Evolutionary conservation across 2,113 vertebrate species (phyloP).

Genomic region (Cygnus buccinator): DNA sequence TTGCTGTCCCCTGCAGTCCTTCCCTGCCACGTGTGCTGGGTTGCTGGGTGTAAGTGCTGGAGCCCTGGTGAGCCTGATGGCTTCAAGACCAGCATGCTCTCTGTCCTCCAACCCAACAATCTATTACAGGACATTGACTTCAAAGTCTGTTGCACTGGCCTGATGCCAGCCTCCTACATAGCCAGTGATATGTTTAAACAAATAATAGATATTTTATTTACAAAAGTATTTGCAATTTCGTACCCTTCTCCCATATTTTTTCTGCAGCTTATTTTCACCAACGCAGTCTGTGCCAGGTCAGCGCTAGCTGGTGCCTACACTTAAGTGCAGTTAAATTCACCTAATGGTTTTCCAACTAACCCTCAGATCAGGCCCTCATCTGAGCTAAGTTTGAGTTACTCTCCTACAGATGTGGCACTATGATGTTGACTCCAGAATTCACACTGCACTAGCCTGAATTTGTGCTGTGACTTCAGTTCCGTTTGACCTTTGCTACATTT

Average conservation of each 20-base stretch:
- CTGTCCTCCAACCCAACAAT: not conserved
- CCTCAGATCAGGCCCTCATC: not conserved
- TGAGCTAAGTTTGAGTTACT: not conserved
- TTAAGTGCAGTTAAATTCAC: not conserved
- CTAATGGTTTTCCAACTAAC: not conserved
- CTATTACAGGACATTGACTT: not conserved
- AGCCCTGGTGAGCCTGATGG: not conserved
- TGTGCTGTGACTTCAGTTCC: not conserved
- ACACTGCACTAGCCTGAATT: not conserved
- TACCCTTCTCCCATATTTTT: not conserved
- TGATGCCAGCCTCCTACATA: not conserved
- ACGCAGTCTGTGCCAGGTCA: not conserved
- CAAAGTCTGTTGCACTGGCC: constrained; percentile 35
- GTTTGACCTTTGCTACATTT: not conserved
- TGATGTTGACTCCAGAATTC: not conserved
- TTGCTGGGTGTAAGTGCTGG: not conserved
- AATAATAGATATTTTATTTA: constrained; percentile 54
- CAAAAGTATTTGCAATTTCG: constrained; percentile 12
- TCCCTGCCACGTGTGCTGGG: not conserved
- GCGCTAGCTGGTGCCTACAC: not conserved
- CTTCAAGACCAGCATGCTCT: not conserved
- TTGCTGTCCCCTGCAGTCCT: not conserved
- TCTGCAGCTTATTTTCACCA: not conserved
- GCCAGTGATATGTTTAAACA: constrained; percentile 57
- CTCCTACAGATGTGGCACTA: not conserved